Evolutionary conservation across 2,113 vertebrate species (phyloP).

Genomic region (Cettia cetti): DNA sequence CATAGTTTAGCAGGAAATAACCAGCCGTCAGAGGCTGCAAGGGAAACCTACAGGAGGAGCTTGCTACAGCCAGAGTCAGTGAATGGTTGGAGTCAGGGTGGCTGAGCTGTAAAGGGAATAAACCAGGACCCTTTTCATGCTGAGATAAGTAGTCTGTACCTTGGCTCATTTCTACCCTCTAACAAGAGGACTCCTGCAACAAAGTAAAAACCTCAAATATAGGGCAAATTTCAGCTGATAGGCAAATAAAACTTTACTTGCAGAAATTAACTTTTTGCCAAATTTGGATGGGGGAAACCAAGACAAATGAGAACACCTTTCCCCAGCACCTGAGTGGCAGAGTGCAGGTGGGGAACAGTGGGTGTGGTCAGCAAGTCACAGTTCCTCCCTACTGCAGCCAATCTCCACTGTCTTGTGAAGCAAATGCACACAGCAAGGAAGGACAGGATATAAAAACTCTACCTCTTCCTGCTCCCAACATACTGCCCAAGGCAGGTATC

Average conservation of each 20-base stretch:
- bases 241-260: background rate
- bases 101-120: background rate
- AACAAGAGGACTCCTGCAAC: background rate
- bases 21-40: background rate
- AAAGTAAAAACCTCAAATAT: background rate
- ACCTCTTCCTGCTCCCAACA: background rate
- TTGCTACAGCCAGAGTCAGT: background rate
- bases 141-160: background rate
- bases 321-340: rapidly evolving
- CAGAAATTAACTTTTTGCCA: background rate
- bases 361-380: background rate
- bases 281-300: background rate
- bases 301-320: background rate
- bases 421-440: background rate
- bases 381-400: background rate
- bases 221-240: background rate
- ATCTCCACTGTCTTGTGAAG: background rate
- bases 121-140: background rate
- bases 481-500: background rate
- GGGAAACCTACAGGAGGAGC: background rate
- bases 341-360: rapidly evolving
- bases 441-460: background rate
- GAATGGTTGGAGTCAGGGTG: background rate
- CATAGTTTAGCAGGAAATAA: background rate
- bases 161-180: background rate